Percentiles rank a stretch among this genome's conserved stretches.
Conservation (phyloP, 2,888 invertebrate genomes). For the Tenthredo mesomela region DNA sequence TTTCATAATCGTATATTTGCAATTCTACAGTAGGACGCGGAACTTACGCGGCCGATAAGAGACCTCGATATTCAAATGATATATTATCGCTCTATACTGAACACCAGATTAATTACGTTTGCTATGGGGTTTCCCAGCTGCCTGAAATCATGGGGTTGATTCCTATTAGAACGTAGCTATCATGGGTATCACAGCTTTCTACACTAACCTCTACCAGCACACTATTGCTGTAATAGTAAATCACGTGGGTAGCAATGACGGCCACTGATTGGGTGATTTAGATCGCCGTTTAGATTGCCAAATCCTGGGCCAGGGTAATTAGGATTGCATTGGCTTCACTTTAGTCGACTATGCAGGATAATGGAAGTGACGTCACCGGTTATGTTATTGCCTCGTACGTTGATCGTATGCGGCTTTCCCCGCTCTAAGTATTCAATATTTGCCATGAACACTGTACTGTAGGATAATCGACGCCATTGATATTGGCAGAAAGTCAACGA, state of each 20-base stretch:
- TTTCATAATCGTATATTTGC: background rate
- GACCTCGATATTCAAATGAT: background rate
- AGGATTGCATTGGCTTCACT: conserved; percentile 58
- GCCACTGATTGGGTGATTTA: conserved; percentile 58
- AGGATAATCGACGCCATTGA: background rate
- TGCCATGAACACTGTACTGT: background rate
- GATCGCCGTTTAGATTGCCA: conserved; percentile 56
- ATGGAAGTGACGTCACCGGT: conserved; percentile 38
- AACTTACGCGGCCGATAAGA: background rate
- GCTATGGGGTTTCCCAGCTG: conserved; percentile 36
- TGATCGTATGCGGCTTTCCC: background rate
- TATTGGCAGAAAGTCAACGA: background rate
- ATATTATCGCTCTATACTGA: conserved; percentile 25
- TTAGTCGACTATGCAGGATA: conserved; percentile 41
- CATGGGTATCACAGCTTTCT: conserved; percentile 37
- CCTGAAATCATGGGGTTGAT: conserved; percentile 40
- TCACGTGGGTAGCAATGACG: conserved; percentile 54
- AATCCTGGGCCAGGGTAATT: conserved; percentile 58
- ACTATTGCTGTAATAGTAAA: conserved; percentile 44
- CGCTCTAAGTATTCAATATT: conserved; percentile 31
- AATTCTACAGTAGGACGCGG: background rate
- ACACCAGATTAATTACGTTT: conserved; percentile 42
- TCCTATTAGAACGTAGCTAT: conserved; percentile 24
- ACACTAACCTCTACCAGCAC: background rate
- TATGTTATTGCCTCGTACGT: conserved; percentile 46